A percentile compares a stretch with the other conserved stretches of the same genome.
Evolutionary conservation across 2,113 vertebrate genomes (phyloP).

Genomic region (Platysteira castanea): DNA sequence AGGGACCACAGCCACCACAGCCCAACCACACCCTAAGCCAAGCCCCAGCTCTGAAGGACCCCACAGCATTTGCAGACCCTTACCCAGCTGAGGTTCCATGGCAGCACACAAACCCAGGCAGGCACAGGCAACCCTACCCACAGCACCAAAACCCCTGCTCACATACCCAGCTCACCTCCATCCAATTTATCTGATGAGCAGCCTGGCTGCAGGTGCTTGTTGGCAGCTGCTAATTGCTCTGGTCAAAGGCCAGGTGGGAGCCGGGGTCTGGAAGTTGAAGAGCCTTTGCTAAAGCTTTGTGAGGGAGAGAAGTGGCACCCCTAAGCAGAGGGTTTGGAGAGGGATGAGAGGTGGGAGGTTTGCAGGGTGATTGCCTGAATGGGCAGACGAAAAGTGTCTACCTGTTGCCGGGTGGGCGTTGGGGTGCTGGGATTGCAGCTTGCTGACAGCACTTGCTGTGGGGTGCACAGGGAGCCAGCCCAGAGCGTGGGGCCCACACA

Average conservation of each 20-base stretch:
- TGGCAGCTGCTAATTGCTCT: constrained; percentile 9
- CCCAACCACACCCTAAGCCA: not conserved
- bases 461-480: not conserved
- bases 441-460: not conserved
- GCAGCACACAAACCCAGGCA: not conserved
- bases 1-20: rapidly evolving
- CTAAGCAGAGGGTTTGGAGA: not conserved
- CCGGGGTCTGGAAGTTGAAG: not conserved
- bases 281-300: not conserved
- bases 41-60: not conserved
- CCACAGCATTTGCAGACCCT: not conserved
- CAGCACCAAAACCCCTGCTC: rapidly evolving
- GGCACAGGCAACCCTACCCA: rapidly evolving
- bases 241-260: not conserved
- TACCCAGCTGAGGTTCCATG: not conserved
- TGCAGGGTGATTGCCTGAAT: rapidly evolving
- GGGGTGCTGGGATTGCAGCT: not conserved
- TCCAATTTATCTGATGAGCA: constrained; percentile 7
- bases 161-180: not conserved
- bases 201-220: not conserved
- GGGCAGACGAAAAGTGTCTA: rapidly evolving
- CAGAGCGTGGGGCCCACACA: rapidly evolving
- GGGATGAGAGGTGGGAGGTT: rapidly evolving
- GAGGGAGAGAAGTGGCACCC: rapidly evolving
- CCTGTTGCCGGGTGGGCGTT: not conserved